A percentile compares a stretch with the other conserved stretches of the same genome.
phyloP scores from a whole-genome alignment of 2,113 vertebrate species.

The Tetrax tetrax region DNA sequence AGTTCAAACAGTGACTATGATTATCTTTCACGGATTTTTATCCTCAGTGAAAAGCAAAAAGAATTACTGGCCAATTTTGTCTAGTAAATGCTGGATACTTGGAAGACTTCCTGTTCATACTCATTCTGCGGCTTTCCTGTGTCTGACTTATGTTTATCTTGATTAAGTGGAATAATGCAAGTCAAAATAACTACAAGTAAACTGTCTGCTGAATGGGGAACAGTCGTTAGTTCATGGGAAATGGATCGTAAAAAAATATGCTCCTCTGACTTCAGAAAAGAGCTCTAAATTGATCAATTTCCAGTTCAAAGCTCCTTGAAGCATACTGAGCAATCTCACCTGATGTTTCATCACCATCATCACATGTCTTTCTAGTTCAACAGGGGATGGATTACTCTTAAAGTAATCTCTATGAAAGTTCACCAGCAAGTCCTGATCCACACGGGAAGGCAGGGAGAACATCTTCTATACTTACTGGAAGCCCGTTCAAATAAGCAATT shows the following conservation, averaged over 20 bases:
- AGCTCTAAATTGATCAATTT: conserved; percentile 53
- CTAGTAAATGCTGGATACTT: conserved; percentile 61
- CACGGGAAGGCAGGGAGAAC: not conserved
- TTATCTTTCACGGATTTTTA: conserved; percentile 60
- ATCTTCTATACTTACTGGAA: conserved; percentile 9
- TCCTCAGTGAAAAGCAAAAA: conserved; percentile 42
- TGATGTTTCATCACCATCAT: conserved; percentile 37
- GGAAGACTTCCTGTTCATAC: conserved; percentile 35
- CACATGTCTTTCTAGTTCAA: not conserved
- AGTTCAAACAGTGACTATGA: conserved; percentile 49
- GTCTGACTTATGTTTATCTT: conserved; percentile 70
- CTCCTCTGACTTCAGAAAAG: conserved; percentile 45
- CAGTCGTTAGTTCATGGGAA: conserved; percentile 65
- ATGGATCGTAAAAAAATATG: conserved; percentile 52
- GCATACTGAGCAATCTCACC: conserved; percentile 26
- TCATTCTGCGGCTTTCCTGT: conserved; percentile 65
- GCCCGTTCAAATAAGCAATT: not conserved
- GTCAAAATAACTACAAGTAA: conserved; percentile 71
- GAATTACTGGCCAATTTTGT: conserved; percentile 60
- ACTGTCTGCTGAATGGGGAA: conserved; percentile 61
- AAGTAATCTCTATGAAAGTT: conserved; percentile 3
- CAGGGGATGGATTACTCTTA: not conserved
- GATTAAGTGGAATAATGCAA: conserved; percentile 70
- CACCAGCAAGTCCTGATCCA: not conserved
- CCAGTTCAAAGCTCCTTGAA: conserved; percentile 51